These are phyloP conservation scores for Leptinotarsa texana DNA, from an alignment of 1,140 invertebrate species.

Conservation along the genomic window DNA sequence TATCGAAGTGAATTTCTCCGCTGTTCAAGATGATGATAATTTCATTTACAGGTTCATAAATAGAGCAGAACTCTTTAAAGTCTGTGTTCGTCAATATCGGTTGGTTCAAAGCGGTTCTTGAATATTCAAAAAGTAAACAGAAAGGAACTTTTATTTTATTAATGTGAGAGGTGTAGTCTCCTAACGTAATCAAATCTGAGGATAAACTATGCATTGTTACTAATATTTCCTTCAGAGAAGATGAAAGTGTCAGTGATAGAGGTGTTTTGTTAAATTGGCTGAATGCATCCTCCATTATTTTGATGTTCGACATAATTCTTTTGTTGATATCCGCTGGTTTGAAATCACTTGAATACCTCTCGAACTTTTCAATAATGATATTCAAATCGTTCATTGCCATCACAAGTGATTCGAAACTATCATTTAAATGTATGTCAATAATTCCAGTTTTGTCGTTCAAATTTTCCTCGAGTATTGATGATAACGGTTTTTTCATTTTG, in stretches of 20 bases:
- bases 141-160: background rate
- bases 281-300: background rate
- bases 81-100: background rate
- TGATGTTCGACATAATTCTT: background rate
- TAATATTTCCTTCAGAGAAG: background rate
- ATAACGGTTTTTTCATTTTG: background rate
- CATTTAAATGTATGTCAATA: background rate
- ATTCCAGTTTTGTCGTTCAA: background rate
- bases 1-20: background rate
- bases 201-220: background rate
- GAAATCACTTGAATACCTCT: background rate
- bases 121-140: background rate
- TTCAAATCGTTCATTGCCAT: background rate
- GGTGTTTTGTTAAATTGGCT: background rate
- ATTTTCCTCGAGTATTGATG: background rate
- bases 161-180: background rate
- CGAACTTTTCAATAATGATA: background rate
- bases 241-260: background rate
- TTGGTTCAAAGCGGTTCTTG: background rate
- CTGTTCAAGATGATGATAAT: conserved; percentile 20
- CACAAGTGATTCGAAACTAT: background rate
- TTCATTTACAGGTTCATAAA: conserved; percentile 20
- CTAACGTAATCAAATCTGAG: background rate
- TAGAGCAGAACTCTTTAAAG: conserved; percentile 5
- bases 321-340: background rate